A percentile compares a stretch with the other conserved stretches of the same genome.
phyloP scores from a whole-genome alignment of 2,113 vertebrate species.

The Gorsachius goisagi region DNA sequence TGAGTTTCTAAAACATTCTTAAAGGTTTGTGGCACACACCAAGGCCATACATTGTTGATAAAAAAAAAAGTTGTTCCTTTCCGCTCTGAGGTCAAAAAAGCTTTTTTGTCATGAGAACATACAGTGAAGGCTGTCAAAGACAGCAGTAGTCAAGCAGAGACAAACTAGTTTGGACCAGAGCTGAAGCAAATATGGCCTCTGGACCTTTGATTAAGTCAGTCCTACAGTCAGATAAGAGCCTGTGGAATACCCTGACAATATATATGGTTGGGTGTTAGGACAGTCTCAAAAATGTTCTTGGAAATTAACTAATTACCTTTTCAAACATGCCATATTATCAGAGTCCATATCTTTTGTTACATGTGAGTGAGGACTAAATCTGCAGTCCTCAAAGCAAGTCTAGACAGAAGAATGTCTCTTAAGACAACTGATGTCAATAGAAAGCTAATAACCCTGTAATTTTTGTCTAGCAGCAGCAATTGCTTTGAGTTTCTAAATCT shows the following conservation, averaged over 20 bases:
- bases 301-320: background rate
- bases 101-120: background rate
- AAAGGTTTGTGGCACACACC: background rate
- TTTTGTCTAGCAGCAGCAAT: background rate
- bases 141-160: background rate
- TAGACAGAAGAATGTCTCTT: background rate
- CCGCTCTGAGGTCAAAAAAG: background rate
- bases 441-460: background rate
- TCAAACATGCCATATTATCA: background rate
- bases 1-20: background rate
- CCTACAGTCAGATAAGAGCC: background rate
- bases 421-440: background rate
- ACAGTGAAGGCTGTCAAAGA: background rate
- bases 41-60: background rate
- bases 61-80: background rate
- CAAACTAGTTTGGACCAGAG: background rate
- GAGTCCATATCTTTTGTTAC: background rate
- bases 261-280: rapidly evolving
- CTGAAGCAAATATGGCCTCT: background rate
- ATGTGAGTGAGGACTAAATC: background rate
- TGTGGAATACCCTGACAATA: background rate
- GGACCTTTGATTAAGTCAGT: background rate
- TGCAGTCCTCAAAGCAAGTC: background rate
- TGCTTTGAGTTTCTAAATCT: background rate
- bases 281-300: background rate